A percentile compares a stretch with the other conserved stretches of the same genome.
Conservation (phyloP, 2,113 vertebrate species). For the Rhineura floridana region DNA sequence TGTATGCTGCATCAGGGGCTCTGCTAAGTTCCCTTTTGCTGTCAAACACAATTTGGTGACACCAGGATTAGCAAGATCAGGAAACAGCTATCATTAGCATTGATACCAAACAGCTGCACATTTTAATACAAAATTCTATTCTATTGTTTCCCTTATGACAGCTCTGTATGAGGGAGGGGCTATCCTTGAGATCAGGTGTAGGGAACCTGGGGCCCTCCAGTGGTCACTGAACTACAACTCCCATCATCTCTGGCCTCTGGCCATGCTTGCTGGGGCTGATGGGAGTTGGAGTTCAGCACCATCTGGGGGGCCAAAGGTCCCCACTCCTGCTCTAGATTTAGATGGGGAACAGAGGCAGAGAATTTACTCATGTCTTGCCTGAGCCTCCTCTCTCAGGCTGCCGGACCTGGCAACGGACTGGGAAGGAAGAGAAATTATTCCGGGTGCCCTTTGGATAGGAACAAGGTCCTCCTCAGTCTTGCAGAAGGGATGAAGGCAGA, state of each 20-base stretch:
- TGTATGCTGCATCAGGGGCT: background rate
- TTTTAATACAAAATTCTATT: too few species aligned
- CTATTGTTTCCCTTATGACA: too few species aligned
- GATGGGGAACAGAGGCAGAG: background rate
- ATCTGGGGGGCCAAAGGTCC: too few species aligned
- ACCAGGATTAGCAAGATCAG: background rate
- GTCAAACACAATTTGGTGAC: background rate
- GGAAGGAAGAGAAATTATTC: background rate
- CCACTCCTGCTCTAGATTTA: background rate
- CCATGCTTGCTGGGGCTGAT: too few species aligned
- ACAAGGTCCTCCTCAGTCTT: too few species aligned
- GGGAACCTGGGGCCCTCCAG: too few species aligned
- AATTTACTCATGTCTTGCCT: background rate
- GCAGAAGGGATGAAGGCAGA: background rate
- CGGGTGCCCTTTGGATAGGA: background rate
- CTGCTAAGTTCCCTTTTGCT: background rate
- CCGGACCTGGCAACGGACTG: background rate
- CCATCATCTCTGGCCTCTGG: too few species aligned
- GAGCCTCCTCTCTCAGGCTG: background rate
- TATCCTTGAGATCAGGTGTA: too few species aligned
- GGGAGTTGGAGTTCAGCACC: too few species aligned
- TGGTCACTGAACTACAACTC: too few species aligned
- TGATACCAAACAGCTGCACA: too few species aligned
- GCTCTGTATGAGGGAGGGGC: too few species aligned
- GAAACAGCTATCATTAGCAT: background rate